phyloP scores from a whole-genome alignment of 2,797 vertebrate species.

The Arremon brunneinucha region DNA sequence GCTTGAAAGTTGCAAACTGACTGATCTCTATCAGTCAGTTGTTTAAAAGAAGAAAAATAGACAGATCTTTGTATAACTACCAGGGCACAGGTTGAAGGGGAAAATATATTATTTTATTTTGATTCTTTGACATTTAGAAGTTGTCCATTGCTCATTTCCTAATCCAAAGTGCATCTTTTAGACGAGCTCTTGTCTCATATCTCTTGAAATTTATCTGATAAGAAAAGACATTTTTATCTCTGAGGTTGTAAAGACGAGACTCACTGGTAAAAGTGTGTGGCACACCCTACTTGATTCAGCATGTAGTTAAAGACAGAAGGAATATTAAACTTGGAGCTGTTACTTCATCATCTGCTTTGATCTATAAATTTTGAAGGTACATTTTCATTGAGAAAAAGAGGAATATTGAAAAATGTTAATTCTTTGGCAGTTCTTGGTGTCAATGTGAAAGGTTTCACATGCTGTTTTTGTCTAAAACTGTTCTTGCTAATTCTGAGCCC shows the following conservation, averaged over 20 bases:
- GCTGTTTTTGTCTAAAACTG: background rate
- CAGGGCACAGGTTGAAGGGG: background rate
- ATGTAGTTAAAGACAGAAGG: background rate
- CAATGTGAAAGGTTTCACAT: background rate
- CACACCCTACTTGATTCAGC: constrained; percentile 56
- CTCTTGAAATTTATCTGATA: constrained; percentile 57
- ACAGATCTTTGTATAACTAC: background rate
- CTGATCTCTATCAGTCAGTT: background rate
- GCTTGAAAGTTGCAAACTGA: background rate
- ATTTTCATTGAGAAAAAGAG: background rate
- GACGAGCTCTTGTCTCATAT: constrained; percentile 18
- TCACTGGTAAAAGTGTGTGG: constrained; percentile 48
- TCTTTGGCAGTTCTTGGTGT: background rate
- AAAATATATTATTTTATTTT: constrained; percentile 5
- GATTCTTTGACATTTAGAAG: constrained; percentile 9
- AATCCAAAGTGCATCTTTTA: constrained; percentile 58
- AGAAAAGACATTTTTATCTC: constrained; percentile 44
- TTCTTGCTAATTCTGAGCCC: background rate
- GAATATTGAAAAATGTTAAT: background rate
- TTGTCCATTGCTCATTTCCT: background rate
- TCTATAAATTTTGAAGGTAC: background rate
- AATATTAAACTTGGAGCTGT: background rate
- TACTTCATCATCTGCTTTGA: background rate
- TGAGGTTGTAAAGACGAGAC: constrained; percentile 26
- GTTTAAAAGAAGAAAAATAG: background rate